Evolutionary conservation across 2,797 vertebrate species (phyloP).

Genomic region (Fistularia commersonii): DNA sequence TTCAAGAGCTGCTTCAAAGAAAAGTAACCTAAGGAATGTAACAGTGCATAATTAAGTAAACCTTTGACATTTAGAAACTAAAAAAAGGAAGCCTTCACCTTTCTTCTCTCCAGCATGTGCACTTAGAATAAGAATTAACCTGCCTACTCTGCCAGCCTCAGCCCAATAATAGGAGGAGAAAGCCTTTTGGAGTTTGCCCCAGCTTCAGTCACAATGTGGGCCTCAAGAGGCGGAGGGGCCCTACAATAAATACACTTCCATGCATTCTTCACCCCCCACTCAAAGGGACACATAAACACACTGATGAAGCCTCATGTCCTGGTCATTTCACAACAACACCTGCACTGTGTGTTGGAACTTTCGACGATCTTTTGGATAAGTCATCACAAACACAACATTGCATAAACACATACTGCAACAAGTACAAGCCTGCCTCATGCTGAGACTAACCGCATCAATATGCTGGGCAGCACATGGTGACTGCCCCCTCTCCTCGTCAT

Average conservation of each 20-base stretch:
- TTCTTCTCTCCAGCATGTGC: conserved; percentile 19
- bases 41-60: background rate
- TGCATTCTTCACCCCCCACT: conserved; percentile 58
- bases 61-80: background rate
- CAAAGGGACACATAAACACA: conserved; percentile 39
- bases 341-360: conserved; percentile 30
- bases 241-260: conserved; percentile 48
- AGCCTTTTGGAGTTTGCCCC: conserved; percentile 11
- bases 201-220: conserved; percentile 34
- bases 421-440: conserved; percentile 46
- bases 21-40: no score
- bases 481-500: background rate
- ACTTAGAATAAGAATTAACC: conserved; percentile 27
- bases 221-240: conserved; percentile 22
- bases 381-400: conserved; percentile 30
- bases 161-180: conserved; percentile 51
- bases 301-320: conserved; percentile 26
- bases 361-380: conserved; percentile 17
- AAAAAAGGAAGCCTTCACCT: conserved; percentile 10
- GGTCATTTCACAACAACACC: conserved; percentile 42
- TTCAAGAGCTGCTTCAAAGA: background rate
- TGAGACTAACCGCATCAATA: conserved; percentile 44
- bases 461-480: conserved; percentile 39
- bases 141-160: conserved; percentile 37
- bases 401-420: conserved; percentile 46